Conservation (phyloP, 2,797 vertebrate species). For the Sebastes iracundus region DNA sequence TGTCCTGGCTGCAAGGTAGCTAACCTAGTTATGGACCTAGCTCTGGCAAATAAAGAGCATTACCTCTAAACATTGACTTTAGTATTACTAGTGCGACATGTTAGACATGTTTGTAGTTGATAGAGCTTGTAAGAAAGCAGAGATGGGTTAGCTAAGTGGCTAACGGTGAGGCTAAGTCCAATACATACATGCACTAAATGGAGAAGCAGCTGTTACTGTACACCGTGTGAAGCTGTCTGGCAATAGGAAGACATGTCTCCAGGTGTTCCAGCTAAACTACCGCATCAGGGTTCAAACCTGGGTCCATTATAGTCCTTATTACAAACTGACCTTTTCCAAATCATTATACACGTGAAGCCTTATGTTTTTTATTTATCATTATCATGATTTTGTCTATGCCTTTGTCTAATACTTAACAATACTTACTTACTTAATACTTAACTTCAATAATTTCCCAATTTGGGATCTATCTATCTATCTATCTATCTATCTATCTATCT, state of each 20-base stretch:
- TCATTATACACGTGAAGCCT: neutral
- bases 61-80: neutral
- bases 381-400: neutral
- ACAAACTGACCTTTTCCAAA: neutral
- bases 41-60: neutral
- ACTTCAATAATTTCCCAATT: neutral
- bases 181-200: neutral
- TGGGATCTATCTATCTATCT: neutral
- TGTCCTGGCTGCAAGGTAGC: neutral
- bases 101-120: neutral
- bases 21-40: neutral
- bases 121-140: neutral
- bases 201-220: slow-evolving; percentile 34
- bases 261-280: neutral
- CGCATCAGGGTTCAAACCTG: neutral
- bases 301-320: neutral
- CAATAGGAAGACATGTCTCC: neutral
- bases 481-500: neutral
- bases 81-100: neutral
- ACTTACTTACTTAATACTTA: no score
- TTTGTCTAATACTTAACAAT: neutral
- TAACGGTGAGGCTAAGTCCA: neutral
- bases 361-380: neutral
- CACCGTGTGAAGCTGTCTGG: neutral
- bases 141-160: neutral